Evolutionary conservation across 2,888 invertebrate genomes (phyloP).

Genomic region (Strigamia maritima): DNA sequence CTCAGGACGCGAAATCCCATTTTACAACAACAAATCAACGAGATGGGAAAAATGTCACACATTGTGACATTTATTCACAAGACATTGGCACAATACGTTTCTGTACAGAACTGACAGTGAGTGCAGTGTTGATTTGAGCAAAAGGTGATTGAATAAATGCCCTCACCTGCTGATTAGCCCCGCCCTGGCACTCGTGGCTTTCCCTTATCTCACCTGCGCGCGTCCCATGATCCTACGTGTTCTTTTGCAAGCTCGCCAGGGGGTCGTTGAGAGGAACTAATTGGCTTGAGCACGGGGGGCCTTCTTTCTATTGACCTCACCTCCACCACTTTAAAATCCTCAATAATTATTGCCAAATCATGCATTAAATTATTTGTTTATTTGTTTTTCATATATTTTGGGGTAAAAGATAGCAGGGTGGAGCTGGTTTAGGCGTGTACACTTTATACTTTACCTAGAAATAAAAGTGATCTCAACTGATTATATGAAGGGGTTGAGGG

Average conservation of each 20-base stretch:
- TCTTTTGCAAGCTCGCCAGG: background rate
- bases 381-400: background rate
- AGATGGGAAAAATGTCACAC: background rate
- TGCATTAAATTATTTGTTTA: background rate
- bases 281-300: slow-evolving; percentile 21
- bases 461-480: slow-evolving; percentile 31
- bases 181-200: slow-evolving; percentile 30
- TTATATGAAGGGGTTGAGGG: slow-evolving; percentile 15
- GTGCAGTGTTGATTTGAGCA: background rate
- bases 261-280: slow-evolving; percentile 32
- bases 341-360: background rate
- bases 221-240: slow-evolving; percentile 18
- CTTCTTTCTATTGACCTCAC: slow-evolving; percentile 18
- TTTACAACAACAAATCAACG: background rate
- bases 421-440: slow-evolving; percentile 21
- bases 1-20: background rate
- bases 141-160: slow-evolving; percentile 29
- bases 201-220: slow-evolving; percentile 32
- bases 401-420: slow-evolving; percentile 18
- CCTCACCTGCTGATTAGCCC: slow-evolving; percentile 32
- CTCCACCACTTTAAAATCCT: slow-evolving; percentile 24
- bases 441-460: background rate
- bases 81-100: background rate
- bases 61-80: too few species aligned
- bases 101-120: too few species aligned